Evolutionary conservation across 2,113 vertebrate genomes (phyloP).

Genomic region (Chinchilla lanigera): DNA sequence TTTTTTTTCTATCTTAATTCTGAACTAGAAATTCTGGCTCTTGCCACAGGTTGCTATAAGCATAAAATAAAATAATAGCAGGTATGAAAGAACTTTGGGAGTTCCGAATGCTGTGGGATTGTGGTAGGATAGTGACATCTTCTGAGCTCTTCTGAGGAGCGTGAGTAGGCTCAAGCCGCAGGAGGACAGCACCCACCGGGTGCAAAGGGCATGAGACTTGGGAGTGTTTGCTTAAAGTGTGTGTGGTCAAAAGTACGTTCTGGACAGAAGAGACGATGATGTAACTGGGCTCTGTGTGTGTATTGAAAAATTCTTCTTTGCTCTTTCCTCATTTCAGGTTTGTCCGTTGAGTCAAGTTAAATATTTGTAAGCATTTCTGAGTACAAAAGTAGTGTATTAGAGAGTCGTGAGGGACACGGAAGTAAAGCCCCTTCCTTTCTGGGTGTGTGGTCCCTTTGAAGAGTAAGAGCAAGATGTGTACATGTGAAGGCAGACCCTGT

Average conservation of each 20-base stretch:
- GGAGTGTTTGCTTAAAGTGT: conserved; percentile 63
- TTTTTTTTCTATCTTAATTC: not conserved
- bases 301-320: conserved; percentile 75
- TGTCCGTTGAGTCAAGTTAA: conserved; percentile 77
- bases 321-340: conserved; percentile 75
- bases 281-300: conserved; percentile 66
- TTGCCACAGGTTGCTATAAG: not conserved
- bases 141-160: not conserved
- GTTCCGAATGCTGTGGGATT: not conserved
- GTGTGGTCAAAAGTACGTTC: conserved; percentile 64
- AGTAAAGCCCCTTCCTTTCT: not conserved
- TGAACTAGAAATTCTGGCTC: not conserved
- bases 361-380: conserved; percentile 70
- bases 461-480: not conserved
- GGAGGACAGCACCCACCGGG: not conserved
- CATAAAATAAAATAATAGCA: not conserved
- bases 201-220: conserved; percentile 61
- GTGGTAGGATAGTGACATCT: not conserved
- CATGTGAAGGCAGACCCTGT: not conserved
- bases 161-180: not conserved
- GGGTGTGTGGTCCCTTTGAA: not conserved
- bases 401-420: not conserved
- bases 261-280: conserved; percentile 61
- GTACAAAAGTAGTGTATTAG: conserved; percentile 52
- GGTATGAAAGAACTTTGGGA: conserved; percentile 12